Evolutionary conservation across 2,113 vertebrate genomes (phyloP), one percentile per base, ranked within the genome.

Genomic region (Taurulus bubalis): DNA sequence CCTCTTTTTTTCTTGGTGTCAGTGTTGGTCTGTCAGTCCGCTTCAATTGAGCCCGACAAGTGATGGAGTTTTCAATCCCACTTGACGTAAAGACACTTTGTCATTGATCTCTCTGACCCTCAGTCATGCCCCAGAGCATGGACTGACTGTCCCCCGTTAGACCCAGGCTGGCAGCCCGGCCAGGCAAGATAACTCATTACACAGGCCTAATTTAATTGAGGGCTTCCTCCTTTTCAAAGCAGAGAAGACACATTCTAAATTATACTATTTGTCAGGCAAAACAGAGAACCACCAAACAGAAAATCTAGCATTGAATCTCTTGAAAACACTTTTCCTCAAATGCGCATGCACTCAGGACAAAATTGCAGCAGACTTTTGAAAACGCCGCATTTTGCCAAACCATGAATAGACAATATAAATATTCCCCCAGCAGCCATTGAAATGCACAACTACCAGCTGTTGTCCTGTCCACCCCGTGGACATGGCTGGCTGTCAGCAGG

Each of bases 371-470:
- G 69, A 62, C 36, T n/a, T 58, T 56, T 40, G 47, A 38, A 58
- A 75, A 42, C 6, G 38, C 71, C 53, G 69, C 20, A 2, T 79
- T 89, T 79, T 68, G 18, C 65, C 40, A 76, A 76, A 77, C 26
- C 26, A 3, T 58, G 22, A 45, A 86, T 32, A 62, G 14, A 63
- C 22, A 77, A 68, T 51, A 51, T 28, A 83, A 63, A 87, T 81
- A 80, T 87, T 86, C 72, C 70, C 69, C 55, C 38, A 69, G 30
- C 79, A 86, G 90, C 92, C 89, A 94, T 91, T 93, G 92, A 94
- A 92, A 94, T 88, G 91, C 86, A 88, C 90, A 89, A 87, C 90
- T 85, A 91, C 87, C 95, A 96, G 95, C 95, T 95, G 94, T 91
- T 95, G 92, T 89, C 87, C 92, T 88, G 90, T 90, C 81, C 87